Base-by-base conservation (phyloP, 2,888 invertebrate species). In the Limnephilus auricula region DNA sequence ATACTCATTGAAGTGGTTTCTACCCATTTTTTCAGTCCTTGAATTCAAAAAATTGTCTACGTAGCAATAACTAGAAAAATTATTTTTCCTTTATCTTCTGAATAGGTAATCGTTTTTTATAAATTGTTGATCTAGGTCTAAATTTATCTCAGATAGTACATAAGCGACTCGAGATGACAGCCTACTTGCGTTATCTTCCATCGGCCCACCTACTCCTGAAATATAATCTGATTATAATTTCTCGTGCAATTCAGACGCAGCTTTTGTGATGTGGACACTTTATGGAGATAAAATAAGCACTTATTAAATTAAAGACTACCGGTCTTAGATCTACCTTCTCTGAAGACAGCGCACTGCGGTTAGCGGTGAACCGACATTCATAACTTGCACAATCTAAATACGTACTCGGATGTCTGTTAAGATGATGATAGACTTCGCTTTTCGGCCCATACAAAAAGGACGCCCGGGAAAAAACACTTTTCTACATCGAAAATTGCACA, bases 171-270 rank as follows among this genome's bases (percentile, higher is more conserved):
- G 65, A 65, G 65, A n/a, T 25, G 65, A 25, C 65, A n/a, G 25
- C n/a, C 65, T 0, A 65, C 65, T 9, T 65, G 65, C 65, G 65
- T 65, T 65, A 65, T 65, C 65, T 65, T 9, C 65, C 6, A 83
- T 37, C 83, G 37, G 37, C 83, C 37, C 83, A 83, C 83, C 34
- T 10, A 83, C 83, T 34, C 25, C n/a, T 37, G 25, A 83, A 83
- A 37, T 83, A 0, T 34, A 37, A 83, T 83, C 83, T 5, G 83
- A 37, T 83, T 37, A 82, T 34, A 31, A 82, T 50, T 50, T 50
- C 45, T 50, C 45, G 45, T 15, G 6, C 0, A n/a, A 65, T 65
- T 25, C 25, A 65, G 25, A 65, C 65, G 25, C n/a, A 65, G 65
- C 65, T 65, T n/a, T 9, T 65, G 45, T 45, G 65, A 65, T 65